Evolutionary conservation across 2,113 vertebrate species (phyloP).

Genomic region (Marmota flaviventris): DNA sequence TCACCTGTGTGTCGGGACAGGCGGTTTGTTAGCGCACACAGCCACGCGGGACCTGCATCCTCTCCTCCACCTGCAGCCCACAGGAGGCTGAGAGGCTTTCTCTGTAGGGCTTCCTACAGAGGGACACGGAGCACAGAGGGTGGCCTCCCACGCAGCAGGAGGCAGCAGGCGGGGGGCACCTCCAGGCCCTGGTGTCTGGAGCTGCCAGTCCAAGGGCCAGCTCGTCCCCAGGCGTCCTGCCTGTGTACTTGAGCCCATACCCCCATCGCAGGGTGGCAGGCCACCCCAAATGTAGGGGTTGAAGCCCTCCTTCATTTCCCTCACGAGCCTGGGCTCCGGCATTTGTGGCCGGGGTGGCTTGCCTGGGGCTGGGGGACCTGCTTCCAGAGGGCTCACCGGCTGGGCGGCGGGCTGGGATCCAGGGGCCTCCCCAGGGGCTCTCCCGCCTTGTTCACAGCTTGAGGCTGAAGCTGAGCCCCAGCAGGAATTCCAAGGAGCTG

Average conservation of each 20-base stretch:
- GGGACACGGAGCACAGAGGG: no score
- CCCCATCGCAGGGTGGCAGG: accelerated
- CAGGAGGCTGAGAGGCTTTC: neutral
- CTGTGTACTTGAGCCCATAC: no score
- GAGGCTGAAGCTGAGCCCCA: neutral
- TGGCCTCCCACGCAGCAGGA: neutral
- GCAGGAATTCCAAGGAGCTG: neutral
- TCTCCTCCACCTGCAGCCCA: accelerated
- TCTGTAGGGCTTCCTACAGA: neutral
- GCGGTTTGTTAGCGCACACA: no score
- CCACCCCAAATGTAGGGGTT: no score
- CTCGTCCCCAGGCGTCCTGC: neutral
- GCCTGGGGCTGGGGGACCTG: neutral
- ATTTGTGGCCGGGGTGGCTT: no score
- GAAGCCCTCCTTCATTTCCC: neutral
- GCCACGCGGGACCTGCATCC: accelerated
- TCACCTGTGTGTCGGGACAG: no score
- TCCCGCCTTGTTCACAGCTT: neutral
- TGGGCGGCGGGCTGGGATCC: neutral
- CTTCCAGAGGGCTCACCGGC: neutral
- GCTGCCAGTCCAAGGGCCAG: neutral
- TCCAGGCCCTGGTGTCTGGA: no score
- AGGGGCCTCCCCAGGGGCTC: accelerated
- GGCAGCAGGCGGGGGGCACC: neutral
- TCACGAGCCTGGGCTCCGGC: neutral